Evolutionary conservation across 2,113 vertebrate genomes (phyloP).

Genomic region (Amblyornis subalaris): DNA sequence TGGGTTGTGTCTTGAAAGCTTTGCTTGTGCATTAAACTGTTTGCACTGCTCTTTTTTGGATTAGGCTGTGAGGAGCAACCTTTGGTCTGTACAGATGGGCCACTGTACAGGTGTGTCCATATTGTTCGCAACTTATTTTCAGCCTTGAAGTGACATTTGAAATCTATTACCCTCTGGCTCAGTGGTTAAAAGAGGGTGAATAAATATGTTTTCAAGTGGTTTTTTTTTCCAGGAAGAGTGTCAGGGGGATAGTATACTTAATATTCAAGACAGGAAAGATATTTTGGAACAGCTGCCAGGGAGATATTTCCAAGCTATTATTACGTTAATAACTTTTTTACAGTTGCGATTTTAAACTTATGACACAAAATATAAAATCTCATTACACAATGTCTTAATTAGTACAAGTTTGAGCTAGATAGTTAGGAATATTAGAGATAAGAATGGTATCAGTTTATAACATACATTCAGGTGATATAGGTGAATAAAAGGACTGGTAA

Average conservation of each 20-base stretch:
- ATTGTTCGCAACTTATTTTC: neutral
- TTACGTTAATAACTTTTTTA: neutral
- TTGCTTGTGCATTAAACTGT: neutral
- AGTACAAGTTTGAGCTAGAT: neutral
- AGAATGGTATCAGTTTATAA: neutral
- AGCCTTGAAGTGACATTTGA: neutral
- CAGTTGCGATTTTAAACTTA: neutral
- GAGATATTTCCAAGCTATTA: neutral
- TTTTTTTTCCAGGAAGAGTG: neutral
- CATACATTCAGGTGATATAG: neutral
- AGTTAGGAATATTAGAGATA: neutral
- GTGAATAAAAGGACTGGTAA: neutral
- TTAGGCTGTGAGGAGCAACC: neutral
- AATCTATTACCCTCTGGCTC: neutral
- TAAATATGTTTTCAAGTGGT: neutral
- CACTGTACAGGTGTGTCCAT: neutral
- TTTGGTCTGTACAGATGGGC: neutral
- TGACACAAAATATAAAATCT: neutral
- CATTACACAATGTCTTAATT: neutral
- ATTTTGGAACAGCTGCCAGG: neutral
- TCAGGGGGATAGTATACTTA: neutral
- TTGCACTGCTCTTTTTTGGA: neutral
- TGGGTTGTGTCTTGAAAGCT: neutral
- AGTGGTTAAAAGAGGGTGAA: neutral
- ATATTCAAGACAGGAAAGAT: neutral